Evolutionary conservation across 2,888 invertebrate genomes (phyloP), one percentile per base, ranked within the genome.

Genomic region (Ernsta delagoae): DNA sequence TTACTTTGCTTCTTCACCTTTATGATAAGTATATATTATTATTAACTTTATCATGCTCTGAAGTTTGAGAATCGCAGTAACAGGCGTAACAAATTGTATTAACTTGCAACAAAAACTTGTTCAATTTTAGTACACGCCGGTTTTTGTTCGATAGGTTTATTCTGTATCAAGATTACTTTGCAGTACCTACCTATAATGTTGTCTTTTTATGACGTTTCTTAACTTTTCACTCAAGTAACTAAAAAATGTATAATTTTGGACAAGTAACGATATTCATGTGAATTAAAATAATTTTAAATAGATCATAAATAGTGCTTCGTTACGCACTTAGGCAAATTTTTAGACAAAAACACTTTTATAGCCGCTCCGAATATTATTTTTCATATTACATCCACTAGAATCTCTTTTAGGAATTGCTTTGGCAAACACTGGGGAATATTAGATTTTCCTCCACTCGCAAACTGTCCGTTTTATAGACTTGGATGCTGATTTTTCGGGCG

Each of bases 1-100:
- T 24, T 24, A 24, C 24, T 24, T 24, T 24, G 24, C 24, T 24
- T 24, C 24, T 24, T 24, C 24, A 3, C 24, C 24, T 24, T 24
- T 24, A 24, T 24, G n/a, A n/a, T n/a, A n/a, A n/a, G n/a, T n/a
- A n/a, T n/a, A n/a, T n/a, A n/a, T n/a, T n/a, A n/a, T n/a, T n/a
- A n/a, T n/a, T n/a, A n/a, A n/a, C 36, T 36, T 36, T 36, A 36
- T 36, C 4, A 5, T 1, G 3, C 5, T 31, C 9, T 24, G 0
- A 61, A 36, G 24, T 34, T 70, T 72, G 36, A 12, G 39, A 9
- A 6, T 45, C 45, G 3, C 68, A 12, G 60, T 54, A 43, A 64
- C 56, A 61, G 39, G 63, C 64, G 63, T 64, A 59, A 70, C 65
- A 61, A 65, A 63, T 73, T 74, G 66, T 59, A 73, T 75, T 75